Base-by-base conservation (phyloP, 35 echinoderm and acorn worm genomes). In the Ophiothrix spiculata region DNA sequence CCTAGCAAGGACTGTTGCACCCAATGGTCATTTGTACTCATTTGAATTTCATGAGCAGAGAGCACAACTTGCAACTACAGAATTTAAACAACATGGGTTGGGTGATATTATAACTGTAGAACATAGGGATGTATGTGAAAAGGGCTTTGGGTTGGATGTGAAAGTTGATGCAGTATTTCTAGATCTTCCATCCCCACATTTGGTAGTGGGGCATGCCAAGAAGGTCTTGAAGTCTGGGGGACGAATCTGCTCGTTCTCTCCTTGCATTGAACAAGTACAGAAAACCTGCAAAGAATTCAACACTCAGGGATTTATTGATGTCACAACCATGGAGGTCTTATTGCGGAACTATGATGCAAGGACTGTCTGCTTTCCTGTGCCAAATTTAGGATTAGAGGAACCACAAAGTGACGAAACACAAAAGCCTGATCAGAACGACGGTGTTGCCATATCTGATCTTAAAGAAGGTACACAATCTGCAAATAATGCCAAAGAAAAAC, bases 201-300 rank as follows among this genome's bases (percentile, higher is more conserved):
- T 79, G 63, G 95, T 84, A 19, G 37, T 98, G 35, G 76, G 76
- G 28, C 89, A 93, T 87, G 95, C 95, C 23, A 93, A 94, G 81
- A 91, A 91, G 81, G 76, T 93, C 36, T 80, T 98, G 0, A 98
- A 89, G 33, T 23, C 84, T 94, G 96, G 96, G 77, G 96, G 96
- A 4, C 88, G 92, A 77, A 91, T 99, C 40, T 99, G 96, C 45
- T 94, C 96, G n/a, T 99, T 99, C 42, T 99, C 96, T 42, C 96
- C 96, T 41, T 99, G 96, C 82, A 99, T 99, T 89, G 96, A 99
- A 75, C 96, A 99, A 79, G 96, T 92, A 14, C 96, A 99, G 77
- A 80, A 80, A 36, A 93, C 87, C 32, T 94, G 96, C 36, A 21
- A 89, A 29, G 82, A 84, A 63, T 78, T 99, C 25, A 35, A 74